Base-by-base conservation (phyloP, 2,888 invertebrate species). In the Eurois occulta region DNA sequence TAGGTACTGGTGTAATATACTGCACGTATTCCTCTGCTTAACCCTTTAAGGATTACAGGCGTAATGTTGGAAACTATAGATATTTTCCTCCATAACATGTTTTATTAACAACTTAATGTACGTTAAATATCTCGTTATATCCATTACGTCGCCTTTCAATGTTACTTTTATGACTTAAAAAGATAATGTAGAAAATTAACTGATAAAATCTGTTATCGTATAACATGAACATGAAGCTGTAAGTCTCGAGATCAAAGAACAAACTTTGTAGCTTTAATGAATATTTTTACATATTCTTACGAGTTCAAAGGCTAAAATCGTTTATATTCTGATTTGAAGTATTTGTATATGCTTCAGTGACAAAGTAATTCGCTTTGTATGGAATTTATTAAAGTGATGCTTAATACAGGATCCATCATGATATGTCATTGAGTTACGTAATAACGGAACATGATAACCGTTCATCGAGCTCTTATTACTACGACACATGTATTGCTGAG, bases 231-330 rank as follows among this genome's bases (percentile, higher is more conserved):
- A 65, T 75, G 43, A 11, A 72, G 72, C 71, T 77, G 58, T 80
- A 74, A 55, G 62, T 66, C 62, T 48, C 35, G 65, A 55, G 67
- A 80, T 79, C 80, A 77, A 65, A 77, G 55, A 21, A 75, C 18
- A 76, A 84, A 86, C 72, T 80, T 81, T 73, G 70, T 70, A 62
- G 58, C 60, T 65, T 76, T 86, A 82, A 86, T 86, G 84, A 86
- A 84, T 86, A 86, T 78, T 80, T 86, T 86, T 82, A 77, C 82
- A 86, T 86, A 35, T 62, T 77, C 38, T 77, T 80, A 65, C 48
- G 35, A 52, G 62, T 77, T 72, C 66, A 72, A 80, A 84, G 48
- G 38, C 28, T 46, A 60, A 65, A 24, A 21, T 71, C 41, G 72
- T 77, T n/a, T 77, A 43, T 68, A 67, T 62, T 84, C 62, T 48